Base-by-base conservation (phyloP, 2,113 vertebrate genomes). In the Arenaria interpres region DNA sequence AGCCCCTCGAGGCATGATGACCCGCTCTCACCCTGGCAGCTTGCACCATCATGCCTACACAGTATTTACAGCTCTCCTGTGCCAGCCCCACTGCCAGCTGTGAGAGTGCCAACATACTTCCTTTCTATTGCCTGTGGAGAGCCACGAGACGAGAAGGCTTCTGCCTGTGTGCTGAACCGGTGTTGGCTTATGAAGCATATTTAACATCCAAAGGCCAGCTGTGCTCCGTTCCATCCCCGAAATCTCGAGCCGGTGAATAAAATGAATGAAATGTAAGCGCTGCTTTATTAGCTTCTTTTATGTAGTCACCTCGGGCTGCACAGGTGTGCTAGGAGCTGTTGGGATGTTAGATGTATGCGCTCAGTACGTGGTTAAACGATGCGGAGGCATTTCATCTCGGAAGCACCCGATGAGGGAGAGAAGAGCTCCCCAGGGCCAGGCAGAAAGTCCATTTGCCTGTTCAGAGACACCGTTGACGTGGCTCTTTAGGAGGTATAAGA, bases 281-380 rank as follows among this genome's bases (percentile, higher is more conserved):
- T 77, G 89, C 89, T 95, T 95, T 91, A 96, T 91, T 67, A 85
- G 81, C 35, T 77, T 50, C 95, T 96, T 97, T 97, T 46, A 96
- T 96, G 94, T 88, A 96, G 94, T 93, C 87, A 97, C 96, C 97
- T 96, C 95, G 0, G 97, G 97, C 97, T 96, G 95, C 92, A 95
- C 96, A 96, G 96, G 97, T 96, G 96, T 93, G 94, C 92, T 83
- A 21, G 66, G 89, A 95, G 89, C 91, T 96, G 89, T 50, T 95
- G 67, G 84, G 94, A 54, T 91, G 87, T 90, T 90, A 93, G 86
- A 60, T 59, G 81, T 68, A 75, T 72, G 80, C 0, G 0, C 88
- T 76, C 68, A 0, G 28, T 88, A 64, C 9, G 37, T 69, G 91
- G 93, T 46, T 88, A 63, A 89, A 80, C 5, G 14, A 15, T 37